Evolutionary conservation across 53 echinoderm and acorn worm species (phyloP).

Genomic region (Holothuria scabra): DNA sequence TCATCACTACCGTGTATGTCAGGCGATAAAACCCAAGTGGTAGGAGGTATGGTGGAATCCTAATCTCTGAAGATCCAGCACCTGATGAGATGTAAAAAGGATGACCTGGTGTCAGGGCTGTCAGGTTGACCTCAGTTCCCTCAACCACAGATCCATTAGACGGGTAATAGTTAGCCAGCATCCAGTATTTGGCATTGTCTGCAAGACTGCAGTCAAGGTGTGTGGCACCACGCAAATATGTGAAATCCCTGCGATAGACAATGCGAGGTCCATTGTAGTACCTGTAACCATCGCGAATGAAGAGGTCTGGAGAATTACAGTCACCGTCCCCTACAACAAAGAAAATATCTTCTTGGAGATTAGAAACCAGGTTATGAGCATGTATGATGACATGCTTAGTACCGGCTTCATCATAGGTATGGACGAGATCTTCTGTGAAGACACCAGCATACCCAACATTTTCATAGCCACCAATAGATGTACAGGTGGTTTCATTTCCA

Average conservation of each 20-base stretch:
- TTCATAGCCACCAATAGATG: slow-evolving; percentile 44
- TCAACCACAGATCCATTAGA: slow-evolving; percentile 39
- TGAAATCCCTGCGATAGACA: slow-evolving; percentile 38
- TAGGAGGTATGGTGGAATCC: slow-evolving; percentile 64
- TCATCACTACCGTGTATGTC: slow-evolving; percentile 68
- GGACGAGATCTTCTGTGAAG: slow-evolving; percentile 24
- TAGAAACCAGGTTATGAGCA: slow-evolving; percentile 75
- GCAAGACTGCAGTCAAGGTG: slow-evolving; percentile 53
- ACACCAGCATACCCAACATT: slow-evolving; percentile 25
- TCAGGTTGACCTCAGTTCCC: slow-evolving; percentile 48
- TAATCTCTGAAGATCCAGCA: slow-evolving; percentile 70
- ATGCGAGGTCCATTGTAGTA: slow-evolving; percentile 59
- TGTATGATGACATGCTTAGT: slow-evolving; percentile 47
- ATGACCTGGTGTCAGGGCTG: slow-evolving; percentile 14
- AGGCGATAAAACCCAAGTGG: slow-evolving; percentile 64
- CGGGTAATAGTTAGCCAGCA: slow-evolving; percentile 44
- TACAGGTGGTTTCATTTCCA: slow-evolving; percentile 52
- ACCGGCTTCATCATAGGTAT: slow-evolving; percentile 59
- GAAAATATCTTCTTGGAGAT: slow-evolving; percentile 22
- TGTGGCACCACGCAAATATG: slow-evolving; percentile 62
- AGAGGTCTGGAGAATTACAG: slow-evolving; percentile 68
- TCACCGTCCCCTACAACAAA: slow-evolving; percentile 63
- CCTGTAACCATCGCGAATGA: slow-evolving; percentile 66
- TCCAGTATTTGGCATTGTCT: slow-evolving; percentile 67
- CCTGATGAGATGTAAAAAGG: slow-evolving; percentile 56